Percentiles rank a stretch among this genome's conserved stretches.
These are phyloP conservation scores for Arrhamphus sclerolepis DNA, from an alignment of 2,797 vertebrate genomes.

Conservation along the genomic window DNA sequence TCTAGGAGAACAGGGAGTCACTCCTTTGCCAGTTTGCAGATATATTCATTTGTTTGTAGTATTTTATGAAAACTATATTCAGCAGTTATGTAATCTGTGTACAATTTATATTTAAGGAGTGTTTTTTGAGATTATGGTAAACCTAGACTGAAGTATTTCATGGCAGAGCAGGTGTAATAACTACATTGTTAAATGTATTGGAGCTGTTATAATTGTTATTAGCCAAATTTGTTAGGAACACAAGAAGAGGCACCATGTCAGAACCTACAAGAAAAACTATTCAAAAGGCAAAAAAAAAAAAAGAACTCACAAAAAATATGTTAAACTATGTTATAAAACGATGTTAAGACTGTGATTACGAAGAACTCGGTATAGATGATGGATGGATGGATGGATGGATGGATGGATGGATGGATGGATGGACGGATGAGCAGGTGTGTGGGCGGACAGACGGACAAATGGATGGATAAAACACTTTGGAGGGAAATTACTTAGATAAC, in stretches of 20 bases:
- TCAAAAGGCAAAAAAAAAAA: background rate
- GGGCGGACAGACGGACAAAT: no score
- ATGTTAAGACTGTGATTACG: conserved; percentile 20
- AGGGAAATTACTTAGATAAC: conserved; percentile 22
- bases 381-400: no score
- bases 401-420: no score
- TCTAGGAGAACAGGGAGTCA: conserved; percentile 56
- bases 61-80: conserved; percentile 22
- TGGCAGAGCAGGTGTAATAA: no score
- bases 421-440: no score
- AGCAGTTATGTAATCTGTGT: conserved; percentile 7
- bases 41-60: conserved; percentile 38
- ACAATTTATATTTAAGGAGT: conserved; percentile 20
- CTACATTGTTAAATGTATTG: conserved; percentile 3
- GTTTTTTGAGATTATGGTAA: background rate
- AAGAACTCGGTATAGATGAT: no score
- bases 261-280: background rate
- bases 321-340: conserved; percentile 8
- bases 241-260: background rate
- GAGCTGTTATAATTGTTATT: conserved; percentile 4
- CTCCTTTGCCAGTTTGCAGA: conserved; percentile 39
- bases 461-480: no score
- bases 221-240: conserved; percentile 1
- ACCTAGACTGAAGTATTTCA: background rate
- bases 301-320: background rate